These are phyloP conservation scores for Nothoprocta pentlandii DNA, from an alignment of 2,113 vertebrate species.

Conservation along the genomic window DNA sequence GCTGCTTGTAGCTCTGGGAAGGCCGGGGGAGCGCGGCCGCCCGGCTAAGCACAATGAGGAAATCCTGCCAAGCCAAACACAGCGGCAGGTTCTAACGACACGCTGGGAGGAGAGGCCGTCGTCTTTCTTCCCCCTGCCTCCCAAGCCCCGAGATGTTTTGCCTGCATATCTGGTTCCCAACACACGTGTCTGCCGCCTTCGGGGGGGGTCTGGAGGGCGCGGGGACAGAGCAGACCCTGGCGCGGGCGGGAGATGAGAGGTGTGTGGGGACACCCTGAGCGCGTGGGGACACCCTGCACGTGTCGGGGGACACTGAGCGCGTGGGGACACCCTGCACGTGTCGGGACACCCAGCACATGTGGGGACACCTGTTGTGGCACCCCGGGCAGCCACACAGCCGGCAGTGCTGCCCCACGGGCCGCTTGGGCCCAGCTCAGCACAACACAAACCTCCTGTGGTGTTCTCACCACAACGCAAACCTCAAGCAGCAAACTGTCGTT, in stretches of 20 bases:
- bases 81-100: conserved; percentile 52
- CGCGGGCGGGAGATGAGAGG: too few relatives aligned
- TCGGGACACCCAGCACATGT: too few relatives aligned
- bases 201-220: conserved; percentile 14
- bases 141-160: background rate
- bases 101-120: background rate
- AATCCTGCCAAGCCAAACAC: conserved; percentile 58
- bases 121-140: conserved; percentile 28
- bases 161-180: conserved; percentile 14
- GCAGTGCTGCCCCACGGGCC: too few relatives aligned
- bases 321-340: too few relatives aligned
- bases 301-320: too few relatives aligned
- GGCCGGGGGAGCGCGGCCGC: background rate
- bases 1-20: conserved; percentile 9
- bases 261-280: too few relatives aligned
- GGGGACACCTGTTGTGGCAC: too few relatives aligned
- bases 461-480: too few relatives aligned
- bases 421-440: too few relatives aligned
- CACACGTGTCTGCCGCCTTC: background rate
- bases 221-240: background rate
- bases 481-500: background rate
- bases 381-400: too few relatives aligned
- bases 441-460: too few relatives aligned
- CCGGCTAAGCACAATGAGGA: conserved; percentile 18
- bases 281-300: too few relatives aligned